Conservation (phyloP, 2,888 invertebrate species). For the Hemistola chrysoprasaria region DNA sequence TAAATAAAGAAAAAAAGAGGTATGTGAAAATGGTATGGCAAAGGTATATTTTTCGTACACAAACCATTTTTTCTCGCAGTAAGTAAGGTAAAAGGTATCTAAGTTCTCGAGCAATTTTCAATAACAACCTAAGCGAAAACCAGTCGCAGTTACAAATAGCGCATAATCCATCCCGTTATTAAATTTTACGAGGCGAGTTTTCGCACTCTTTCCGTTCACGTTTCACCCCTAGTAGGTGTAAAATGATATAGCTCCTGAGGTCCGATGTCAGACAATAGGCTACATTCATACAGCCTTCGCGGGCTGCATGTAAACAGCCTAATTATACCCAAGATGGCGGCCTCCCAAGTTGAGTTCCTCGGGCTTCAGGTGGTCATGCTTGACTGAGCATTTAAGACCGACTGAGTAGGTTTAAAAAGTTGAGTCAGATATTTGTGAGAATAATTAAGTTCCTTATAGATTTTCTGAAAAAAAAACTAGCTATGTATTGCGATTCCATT, state of each 20-base stretch:
- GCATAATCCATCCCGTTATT: conserved; percentile 43
- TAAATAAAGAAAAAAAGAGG: too few species aligned
- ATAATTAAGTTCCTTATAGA: conserved; percentile 18
- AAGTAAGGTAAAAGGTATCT: too few species aligned
- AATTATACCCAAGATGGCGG: conserved; percentile 77
- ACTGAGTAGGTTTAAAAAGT: conserved; percentile 28
- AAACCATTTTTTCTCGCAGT: too few species aligned
- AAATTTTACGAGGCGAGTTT: conserved; percentile 66
- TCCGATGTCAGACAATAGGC: conserved; percentile 81
- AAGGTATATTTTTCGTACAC: neutral
- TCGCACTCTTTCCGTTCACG: conserved; percentile 41
- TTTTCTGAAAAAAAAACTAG: too few species aligned
- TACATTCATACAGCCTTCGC: conserved; percentile 75
- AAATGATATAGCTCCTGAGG: conserved; percentile 79
- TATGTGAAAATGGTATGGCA: too few species aligned
- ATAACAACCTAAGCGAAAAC: conserved; percentile 4
- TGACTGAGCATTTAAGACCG: conserved; percentile 39
- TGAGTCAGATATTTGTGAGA: conserved; percentile 11
- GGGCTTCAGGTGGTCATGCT: conserved; percentile 44
- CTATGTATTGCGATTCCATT: too few species aligned
- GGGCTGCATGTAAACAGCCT: conserved; percentile 74
- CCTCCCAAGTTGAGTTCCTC: conserved; percentile 19
- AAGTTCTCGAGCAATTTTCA: neutral
- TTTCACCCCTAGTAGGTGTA: conserved; percentile 59
- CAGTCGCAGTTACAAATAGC: conserved; percentile 15